phyloP scores from a whole-genome alignment of 2,113 vertebrate genomes.

The Microcebus ravelobensis region DNA sequence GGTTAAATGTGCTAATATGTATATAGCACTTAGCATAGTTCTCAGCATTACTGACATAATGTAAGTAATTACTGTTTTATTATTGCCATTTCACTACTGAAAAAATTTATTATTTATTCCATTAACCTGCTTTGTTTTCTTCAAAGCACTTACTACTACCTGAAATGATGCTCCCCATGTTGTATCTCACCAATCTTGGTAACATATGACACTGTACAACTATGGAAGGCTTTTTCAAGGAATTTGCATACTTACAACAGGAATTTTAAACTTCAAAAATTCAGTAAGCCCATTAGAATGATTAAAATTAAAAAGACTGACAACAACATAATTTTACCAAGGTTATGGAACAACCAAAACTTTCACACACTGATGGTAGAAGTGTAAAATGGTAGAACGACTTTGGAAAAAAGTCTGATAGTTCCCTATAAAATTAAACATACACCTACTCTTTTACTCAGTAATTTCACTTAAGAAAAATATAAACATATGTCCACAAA shows the following conservation, averaged over 20 bases:
- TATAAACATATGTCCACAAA: conserved; percentile 26
- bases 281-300: neutral
- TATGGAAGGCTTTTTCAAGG: neutral
- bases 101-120: no score
- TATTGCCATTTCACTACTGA: no score
- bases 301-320: conserved; percentile 20
- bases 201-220: neutral
- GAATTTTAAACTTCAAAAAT: conserved; percentile 27
- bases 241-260: neutral
- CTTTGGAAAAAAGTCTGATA: neutral
- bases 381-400: neutral
- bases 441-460: neutral
- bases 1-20: neutral
- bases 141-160: no score
- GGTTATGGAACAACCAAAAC: neutral
- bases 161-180: no score
- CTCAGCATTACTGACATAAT: neutral
- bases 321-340: conserved; percentile 20
- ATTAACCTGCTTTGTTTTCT: no score
- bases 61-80: no score
- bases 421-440: conserved; percentile 33
- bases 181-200: neutral
- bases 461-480: neutral
- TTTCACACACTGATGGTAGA: neutral
- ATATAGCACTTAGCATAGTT: neutral